Base-by-base conservation (phyloP, 2,888 invertebrate genomes). In the Pterostichus madidus region DNA sequence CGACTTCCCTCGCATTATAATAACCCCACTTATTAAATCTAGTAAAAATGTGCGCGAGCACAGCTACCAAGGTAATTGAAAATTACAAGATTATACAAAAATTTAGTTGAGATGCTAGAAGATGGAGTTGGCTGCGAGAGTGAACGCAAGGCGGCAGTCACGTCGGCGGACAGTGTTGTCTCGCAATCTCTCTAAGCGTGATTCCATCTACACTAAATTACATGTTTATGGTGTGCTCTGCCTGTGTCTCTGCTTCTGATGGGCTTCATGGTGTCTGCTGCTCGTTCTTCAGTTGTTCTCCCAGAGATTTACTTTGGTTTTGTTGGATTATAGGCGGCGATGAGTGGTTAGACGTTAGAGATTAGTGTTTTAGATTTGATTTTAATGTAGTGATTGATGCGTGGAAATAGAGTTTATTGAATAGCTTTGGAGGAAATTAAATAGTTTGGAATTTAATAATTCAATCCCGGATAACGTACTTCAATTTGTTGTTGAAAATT, bases 1-100 rank as follows among this genome's bases (percentile, higher is more conserved):
- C 75, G 75, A 75, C 75, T 75, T 49, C 75, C 75, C 75, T 83
- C 84, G 76, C 80, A 84, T 86, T 86, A 86, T 86, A 86, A 85
- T 85, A 80, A 84, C 84, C 84, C 84, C 84, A 86, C 85, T 86
- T 87, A 87, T 87, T 87, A 87, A 86, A 86, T 87, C 86, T 86
- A 86, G 86, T 86, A 86, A 86, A 87, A 86, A 86, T 84, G 68
- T 73, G 73, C 79, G 80, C 84, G 61, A 35, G 73, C 39, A 31
- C 56, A 77, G 77, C 56, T 77, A 77, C 56, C 77, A 77, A 77
- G 44, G 84, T 86, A 86, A 86, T 86, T 85, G 86, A 86, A 86
- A 85, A 86, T 86, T 85, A 84, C 81, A 80, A 76, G 56, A 56
- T 49, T 64, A 79, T 31, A 79, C 79, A 79, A 79, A 79, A 79